Evolutionary conservation across 1,140 invertebrate genomes (phyloP).

Genomic region (Phymastichus coffea): DNA sequence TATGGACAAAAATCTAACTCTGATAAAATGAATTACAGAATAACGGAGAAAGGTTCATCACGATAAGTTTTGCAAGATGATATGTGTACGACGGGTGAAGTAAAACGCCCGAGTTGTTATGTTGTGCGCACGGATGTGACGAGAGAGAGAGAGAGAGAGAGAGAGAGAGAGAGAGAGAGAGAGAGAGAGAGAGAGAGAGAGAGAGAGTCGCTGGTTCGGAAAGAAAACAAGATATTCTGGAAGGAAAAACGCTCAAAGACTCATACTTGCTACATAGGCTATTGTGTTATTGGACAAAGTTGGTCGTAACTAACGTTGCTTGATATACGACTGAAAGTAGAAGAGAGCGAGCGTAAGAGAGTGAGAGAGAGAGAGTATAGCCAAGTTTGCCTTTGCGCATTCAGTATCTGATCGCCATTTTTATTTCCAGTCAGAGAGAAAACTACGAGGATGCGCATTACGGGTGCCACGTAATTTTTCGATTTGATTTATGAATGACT

Average conservation of each 20-base stretch:
- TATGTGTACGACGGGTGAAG: too few species aligned
- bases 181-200: too few species aligned
- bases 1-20: too few species aligned
- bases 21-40: too few species aligned
- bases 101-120: too few species aligned
- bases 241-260: not conserved
- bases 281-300: constrained; percentile 44
- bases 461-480: not conserved
- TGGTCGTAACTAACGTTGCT: constrained; percentile 37
- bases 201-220: too few species aligned
- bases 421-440: not conserved
- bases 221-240: too few species aligned
- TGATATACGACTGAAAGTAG: constrained; percentile 37
- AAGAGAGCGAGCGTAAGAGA: constrained; percentile 33
- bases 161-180: not conserved
- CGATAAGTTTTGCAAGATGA: too few species aligned
- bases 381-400: not conserved
- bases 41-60: too few species aligned
- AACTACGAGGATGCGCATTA: not conserved
- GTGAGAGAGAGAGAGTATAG: constrained; percentile 24
- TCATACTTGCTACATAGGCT: too few species aligned
- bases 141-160: not conserved
- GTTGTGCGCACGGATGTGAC: too few species aligned
- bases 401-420: not conserved
- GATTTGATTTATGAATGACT: not conserved